Evolutionary conservation across 2,888 invertebrate genomes (phyloP).

Genomic region (Chrysolina haemoptera): DNA sequence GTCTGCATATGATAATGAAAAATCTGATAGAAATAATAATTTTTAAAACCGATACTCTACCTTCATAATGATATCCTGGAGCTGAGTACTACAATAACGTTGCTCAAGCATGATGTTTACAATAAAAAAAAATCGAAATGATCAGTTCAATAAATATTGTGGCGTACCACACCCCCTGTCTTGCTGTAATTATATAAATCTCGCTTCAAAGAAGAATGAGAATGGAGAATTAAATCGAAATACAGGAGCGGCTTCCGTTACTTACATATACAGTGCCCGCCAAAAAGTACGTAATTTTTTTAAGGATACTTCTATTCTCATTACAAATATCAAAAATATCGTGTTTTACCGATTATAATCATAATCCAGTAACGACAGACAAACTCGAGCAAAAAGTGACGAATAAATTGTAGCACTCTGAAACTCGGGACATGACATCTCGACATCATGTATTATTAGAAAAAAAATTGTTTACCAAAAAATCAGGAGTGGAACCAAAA

Average conservation of each 20-base stretch:
- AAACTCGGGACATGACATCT: too few relatives aligned
- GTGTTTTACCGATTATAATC: too few relatives aligned
- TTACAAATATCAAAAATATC: too few relatives aligned
- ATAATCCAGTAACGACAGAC: too few relatives aligned
- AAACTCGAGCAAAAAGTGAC: too few relatives aligned
- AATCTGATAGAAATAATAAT: conserved; percentile 15
- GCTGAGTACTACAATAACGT: conserved; percentile 24
- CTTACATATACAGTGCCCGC: too few relatives aligned
- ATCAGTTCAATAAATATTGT: conserved; percentile 32
- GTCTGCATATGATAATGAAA: neutral
- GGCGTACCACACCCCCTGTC: conserved; percentile 32
- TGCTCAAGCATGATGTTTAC: conserved; percentile 22
- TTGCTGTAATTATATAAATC: conserved; percentile 23
- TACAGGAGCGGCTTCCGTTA: conserved; percentile 18
- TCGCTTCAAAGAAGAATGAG: conserved; percentile 1
- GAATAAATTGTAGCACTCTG: too few relatives aligned
- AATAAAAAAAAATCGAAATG: conserved; percentile 6
- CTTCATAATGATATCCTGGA: conserved; percentile 2
- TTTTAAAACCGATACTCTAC: neutral
- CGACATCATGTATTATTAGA: too few relatives aligned
- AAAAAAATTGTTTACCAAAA: too few relatives aligned
- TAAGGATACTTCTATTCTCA: too few relatives aligned
- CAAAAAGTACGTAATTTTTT: too few relatives aligned
- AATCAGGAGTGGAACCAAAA: too few relatives aligned
- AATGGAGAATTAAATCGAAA: conserved; percentile 4